Conservation (phyloP, 2,797 vertebrate species). For the Rhincodon typus region DNA sequence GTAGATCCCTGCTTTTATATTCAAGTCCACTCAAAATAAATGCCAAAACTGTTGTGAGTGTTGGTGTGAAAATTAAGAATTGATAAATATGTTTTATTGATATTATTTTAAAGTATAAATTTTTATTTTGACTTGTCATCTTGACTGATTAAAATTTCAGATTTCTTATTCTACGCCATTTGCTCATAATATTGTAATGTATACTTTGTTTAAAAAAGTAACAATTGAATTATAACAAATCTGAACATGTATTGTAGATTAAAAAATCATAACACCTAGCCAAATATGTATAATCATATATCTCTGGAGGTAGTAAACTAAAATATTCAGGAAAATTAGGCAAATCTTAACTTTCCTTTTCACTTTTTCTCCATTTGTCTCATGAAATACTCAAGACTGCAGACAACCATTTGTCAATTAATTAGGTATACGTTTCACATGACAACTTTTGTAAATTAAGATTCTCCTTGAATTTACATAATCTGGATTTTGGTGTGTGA, state of each 20-base stretch:
- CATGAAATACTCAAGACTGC: neutral
- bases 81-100: neutral
- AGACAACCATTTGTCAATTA: neutral
- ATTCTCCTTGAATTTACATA: neutral
- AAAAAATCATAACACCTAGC: neutral
- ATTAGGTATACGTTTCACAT: neutral
- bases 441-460: neutral
- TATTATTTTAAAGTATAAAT: neutral
- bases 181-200: neutral
- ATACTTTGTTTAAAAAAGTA: neutral
- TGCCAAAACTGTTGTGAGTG: neutral
- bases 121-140: neutral
- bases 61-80: neutral
- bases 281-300: neutral
- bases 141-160: neutral
- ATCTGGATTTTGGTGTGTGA: neutral
- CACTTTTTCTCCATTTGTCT: neutral
- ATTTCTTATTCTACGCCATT: neutral
- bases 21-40: too few relatives aligned
- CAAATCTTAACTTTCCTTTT: neutral
- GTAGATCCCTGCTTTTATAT: too few relatives aligned
- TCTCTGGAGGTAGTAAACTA: neutral
- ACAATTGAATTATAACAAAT: neutral
- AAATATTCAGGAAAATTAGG: neutral
- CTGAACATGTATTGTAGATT: neutral